Evolutionary conservation across 2,113 vertebrate species (phyloP), one percentile per base, ranked within the genome.

Genomic region (Psittacara wagleri): DNA sequence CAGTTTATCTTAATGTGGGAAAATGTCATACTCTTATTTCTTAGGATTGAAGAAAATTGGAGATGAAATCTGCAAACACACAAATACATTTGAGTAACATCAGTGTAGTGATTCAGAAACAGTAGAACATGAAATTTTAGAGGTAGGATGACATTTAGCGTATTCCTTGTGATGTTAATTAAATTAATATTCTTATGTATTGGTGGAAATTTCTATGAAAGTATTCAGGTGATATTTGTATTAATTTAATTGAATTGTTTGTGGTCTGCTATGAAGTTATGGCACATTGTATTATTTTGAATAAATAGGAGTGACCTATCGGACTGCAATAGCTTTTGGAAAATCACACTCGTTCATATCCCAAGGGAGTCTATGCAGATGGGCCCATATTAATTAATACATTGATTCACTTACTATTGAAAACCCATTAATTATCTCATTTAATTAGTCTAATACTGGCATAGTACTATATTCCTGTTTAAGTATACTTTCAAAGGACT

Each of bases 1-100:
- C 94, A 59, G 95, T 96, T 98, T 97, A 85, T 97, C 86, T 96
- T 95, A 75, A 97, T 95, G 90, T 94, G 86, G 80, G 90, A 95
- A 97, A 97, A 95, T 94, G 96, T 87, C 95, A 79, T 31, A 55
- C 76, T 86, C 96, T 90, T 88, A 63, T 52, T 37, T 89, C 78
- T 78, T 79, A 62, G 54, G 61, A 83, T 55, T 88, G 91, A 97
- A 94, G 74, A 39, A 95, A 93, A 96, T 91, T 92, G 81, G 78
- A 96, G 87, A 67, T 18, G 44, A 96, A 43, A 95, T 67, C 77
- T 85, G 76, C 68, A 95, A 97, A 87, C 83, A 92, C 46, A 49
- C 28, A 79, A 93, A 89, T 83, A 77, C 17, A 89, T 89, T 78
- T 69, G 77, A 84, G 54, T 67, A 80, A 64, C 29, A 28, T 57